Evolutionary conservation across 2,113 vertebrate genomes (phyloP).

Genomic region (Microcebus murinus): DNA sequence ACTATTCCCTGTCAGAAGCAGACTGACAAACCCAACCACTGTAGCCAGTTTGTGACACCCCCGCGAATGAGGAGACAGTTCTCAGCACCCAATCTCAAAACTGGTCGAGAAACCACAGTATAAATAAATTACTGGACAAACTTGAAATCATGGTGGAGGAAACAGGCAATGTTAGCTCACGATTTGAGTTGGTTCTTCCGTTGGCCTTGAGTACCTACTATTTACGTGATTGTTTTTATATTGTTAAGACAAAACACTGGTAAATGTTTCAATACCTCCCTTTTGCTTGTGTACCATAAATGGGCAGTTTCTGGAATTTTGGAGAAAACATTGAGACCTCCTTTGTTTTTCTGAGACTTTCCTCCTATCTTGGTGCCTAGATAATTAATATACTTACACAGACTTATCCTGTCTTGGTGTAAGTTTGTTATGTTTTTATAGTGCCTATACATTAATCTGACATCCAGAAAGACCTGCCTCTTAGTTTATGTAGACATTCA

Average conservation of each 20-base stretch:
- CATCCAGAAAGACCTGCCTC: slow-evolving; percentile 76
- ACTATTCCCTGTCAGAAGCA: slow-evolving; percentile 82
- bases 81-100: slow-evolving; percentile 97
- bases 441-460: slow-evolving; percentile 74
- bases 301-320: slow-evolving; percentile 69
- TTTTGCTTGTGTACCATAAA: slow-evolving; percentile 44
- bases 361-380: slow-evolving; percentile 47
- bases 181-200: slow-evolving; percentile 32
- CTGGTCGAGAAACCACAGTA: slow-evolving; percentile 94
- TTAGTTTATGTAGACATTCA: slow-evolving; percentile 80
- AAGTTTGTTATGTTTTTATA: slow-evolving; percentile 78
- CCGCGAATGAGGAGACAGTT: slow-evolving; percentile 96
- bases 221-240: slow-evolving; percentile 59
- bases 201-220: slow-evolving; percentile 52
- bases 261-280: slow-evolving; percentile 9
- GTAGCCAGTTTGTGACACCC: slow-evolving; percentile 90
- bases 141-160: slow-evolving; percentile 66
- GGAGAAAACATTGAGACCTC: slow-evolving; percentile 63
- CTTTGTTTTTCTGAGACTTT: slow-evolving; percentile 55
- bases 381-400: slow-evolving; percentile 69
- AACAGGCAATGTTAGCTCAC: slow-evolving; percentile 39
- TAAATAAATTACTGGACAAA: slow-evolving; percentile 87
- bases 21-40: slow-evolving; percentile 84
- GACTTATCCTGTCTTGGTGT: slow-evolving; percentile 74
- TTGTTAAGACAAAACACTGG: slow-evolving; percentile 63